These are phyloP conservation scores for Campoplex capitator DNA, from an alignment of 2,888 invertebrate genomes.

Conservation along the genomic window DNA sequence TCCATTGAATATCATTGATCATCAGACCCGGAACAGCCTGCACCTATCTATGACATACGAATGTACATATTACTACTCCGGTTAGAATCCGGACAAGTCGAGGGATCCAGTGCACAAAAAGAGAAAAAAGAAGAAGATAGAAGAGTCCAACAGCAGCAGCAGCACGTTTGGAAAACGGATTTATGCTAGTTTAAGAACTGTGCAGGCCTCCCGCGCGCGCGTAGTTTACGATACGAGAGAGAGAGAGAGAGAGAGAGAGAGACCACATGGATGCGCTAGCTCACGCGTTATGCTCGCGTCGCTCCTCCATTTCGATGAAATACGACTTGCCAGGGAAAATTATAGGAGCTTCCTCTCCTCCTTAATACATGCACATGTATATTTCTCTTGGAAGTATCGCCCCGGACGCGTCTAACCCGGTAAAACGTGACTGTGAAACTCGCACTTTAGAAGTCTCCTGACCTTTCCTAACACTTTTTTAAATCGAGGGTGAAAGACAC, in stretches of 20 bases:
- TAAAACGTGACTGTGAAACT: constrained; percentile 64
- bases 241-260: constrained; percentile 59
- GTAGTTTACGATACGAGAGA: constrained; percentile 72
- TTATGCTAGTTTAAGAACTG: constrained; percentile 77
- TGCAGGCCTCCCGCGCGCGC: constrained; percentile 61
- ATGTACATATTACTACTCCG: constrained; percentile 31
- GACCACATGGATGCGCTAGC: constrained; percentile 56
- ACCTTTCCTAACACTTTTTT: constrained; percentile 56
- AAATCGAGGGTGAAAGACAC: constrained; percentile 12
- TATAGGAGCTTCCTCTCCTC: constrained; percentile 64
- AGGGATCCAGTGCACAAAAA: constrained; percentile 5
- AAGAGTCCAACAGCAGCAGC: constrained; percentile 60
- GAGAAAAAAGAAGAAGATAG: constrained; percentile 25
- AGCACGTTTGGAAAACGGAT: constrained; percentile 72
- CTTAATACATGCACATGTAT: constrained; percentile 14
- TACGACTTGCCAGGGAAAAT: constrained; percentile 72
- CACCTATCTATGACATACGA: constrained; percentile 22
- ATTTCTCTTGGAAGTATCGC: constrained; percentile 30
- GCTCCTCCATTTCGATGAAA: constrained; percentile 74
- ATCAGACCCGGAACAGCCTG: background rate
- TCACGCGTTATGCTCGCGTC: constrained; percentile 62
- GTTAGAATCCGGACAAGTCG: constrained; percentile 56
- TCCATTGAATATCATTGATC: background rate
- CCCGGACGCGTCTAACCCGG: constrained; percentile 52
- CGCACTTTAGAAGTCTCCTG: constrained; percentile 42